Percentiles rank a stretch among this genome's conserved stretches.
Evolutionary conservation across 2,113 vertebrate species (phyloP).

Genomic region (Neodontobutis hainanensis): DNA sequence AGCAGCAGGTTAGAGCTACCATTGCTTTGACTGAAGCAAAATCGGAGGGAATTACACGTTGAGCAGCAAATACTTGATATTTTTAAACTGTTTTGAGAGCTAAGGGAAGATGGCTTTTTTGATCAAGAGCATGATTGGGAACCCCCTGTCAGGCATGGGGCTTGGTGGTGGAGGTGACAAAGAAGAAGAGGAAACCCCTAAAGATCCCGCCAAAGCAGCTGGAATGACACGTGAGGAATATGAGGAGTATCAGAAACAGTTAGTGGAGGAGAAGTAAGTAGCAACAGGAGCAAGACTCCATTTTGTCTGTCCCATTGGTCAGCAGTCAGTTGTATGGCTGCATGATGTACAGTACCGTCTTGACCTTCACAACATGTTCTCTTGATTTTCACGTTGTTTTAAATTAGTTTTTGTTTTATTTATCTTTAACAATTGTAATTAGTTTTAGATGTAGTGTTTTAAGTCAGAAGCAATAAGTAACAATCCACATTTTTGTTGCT

Average conservation of each 20-base stretch:
- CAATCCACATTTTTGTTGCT: conserved; percentile 8
- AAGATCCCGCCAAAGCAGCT: conserved; percentile 89
- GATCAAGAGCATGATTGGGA: conserved; percentile 92
- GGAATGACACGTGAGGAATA: conserved; percentile 97
- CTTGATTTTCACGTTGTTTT: neutral
- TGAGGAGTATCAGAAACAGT: conserved; percentile 95
- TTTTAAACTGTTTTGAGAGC: neutral
- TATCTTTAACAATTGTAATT: neutral
- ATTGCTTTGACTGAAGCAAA: conserved; percentile 59
- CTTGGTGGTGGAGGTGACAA: conserved; percentile 88
- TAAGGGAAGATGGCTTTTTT: conserved; percentile 87
- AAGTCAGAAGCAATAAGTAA: too few species aligned
- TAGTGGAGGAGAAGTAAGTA: conserved; percentile 99
- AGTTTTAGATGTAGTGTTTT: neutral
- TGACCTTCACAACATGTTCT: conserved; percentile 65
- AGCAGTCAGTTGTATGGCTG: conserved; percentile 14
- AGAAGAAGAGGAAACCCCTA: conserved; percentile 84
- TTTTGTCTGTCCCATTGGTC: conserved; percentile 20
- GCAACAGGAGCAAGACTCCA: conserved; percentile 8
- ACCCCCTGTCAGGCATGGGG: conserved; percentile 91
- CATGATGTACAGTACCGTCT: conserved; percentile 11
- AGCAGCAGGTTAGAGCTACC: conserved; percentile 77
- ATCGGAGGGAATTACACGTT: conserved; percentile 23
- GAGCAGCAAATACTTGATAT: conserved; percentile 14
- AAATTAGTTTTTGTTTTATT: neutral